Evolutionary conservation across 2,113 vertebrate genomes (phyloP).

Genomic region (Anhinga anhinga): DNA sequence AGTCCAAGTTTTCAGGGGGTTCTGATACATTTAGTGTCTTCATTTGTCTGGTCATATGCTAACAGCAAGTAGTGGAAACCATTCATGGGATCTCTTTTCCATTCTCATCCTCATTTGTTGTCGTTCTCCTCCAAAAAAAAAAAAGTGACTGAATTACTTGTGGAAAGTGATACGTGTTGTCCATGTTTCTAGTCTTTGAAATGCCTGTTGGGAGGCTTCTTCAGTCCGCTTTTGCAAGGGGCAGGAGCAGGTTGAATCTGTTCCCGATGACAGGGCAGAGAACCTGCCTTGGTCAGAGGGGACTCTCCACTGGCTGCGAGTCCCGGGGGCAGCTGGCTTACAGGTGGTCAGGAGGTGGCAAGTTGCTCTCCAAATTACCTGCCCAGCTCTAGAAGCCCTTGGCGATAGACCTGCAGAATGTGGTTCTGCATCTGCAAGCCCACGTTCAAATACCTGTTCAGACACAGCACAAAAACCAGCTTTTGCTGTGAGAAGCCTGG

Average conservation of each 20-base stretch:
- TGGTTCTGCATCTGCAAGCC: background rate
- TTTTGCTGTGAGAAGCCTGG: background rate
- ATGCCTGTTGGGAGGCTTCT: background rate
- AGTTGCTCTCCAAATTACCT: background rate
- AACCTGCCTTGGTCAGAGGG: background rate
- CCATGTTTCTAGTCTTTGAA: background rate
- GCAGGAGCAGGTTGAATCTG: background rate
- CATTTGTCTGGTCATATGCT: background rate
- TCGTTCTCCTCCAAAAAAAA: background rate
- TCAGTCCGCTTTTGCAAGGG: background rate
- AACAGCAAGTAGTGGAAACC: background rate
- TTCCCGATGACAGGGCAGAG: background rate
- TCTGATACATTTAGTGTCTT: background rate
- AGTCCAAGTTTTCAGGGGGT: background rate
- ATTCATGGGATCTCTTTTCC: background rate
- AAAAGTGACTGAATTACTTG: background rate
- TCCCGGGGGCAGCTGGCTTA: background rate
- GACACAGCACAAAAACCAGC: background rate
- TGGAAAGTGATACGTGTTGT: conserved; percentile 27
- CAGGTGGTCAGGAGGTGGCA: background rate
- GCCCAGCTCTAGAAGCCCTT: background rate
- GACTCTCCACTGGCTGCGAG: background rate
- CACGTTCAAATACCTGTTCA: background rate
- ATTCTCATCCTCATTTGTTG: conserved; percentile 47
- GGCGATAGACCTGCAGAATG: background rate